A percentile compares a stretch with the other conserved stretches of the same genome.
These are phyloP conservation scores for Acrocephalus arundinaceus DNA, from an alignment of 2,113 vertebrate genomes.

Conservation along the genomic window DNA sequence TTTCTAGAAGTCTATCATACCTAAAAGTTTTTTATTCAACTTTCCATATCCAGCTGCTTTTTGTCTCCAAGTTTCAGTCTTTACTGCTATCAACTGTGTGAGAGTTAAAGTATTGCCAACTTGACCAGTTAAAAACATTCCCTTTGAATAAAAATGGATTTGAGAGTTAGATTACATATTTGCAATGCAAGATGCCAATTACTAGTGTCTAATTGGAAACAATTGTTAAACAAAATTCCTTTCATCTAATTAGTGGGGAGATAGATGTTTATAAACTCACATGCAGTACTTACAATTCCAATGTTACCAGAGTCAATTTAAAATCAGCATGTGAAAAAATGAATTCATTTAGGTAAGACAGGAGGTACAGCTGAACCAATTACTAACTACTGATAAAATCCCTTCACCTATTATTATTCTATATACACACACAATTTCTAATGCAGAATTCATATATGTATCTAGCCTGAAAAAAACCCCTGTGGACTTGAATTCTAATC, in stretches of 20 bases:
- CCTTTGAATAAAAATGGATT: not conserved
- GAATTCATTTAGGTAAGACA: not conserved
- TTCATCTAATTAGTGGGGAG: not conserved
- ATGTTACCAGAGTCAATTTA: not conserved
- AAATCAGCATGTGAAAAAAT: not conserved
- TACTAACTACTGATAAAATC: not conserved
- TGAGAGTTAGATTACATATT: not conserved
- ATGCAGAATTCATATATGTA: not conserved
- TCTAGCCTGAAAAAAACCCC: not conserved
- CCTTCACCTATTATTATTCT: not conserved
- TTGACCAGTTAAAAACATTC: not conserved
- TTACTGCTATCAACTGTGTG: not conserved
- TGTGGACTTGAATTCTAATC: not conserved
- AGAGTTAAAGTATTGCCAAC: not conserved
- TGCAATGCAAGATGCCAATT: not conserved
- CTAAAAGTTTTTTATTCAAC: not conserved
- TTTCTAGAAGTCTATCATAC: not conserved
- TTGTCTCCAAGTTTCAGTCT: not conserved
- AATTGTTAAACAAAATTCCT: not conserved
- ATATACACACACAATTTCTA: not conserved
- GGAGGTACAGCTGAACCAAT: not conserved
- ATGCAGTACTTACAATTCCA: not conserved
- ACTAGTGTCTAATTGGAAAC: not conserved
- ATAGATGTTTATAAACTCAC: not conserved
- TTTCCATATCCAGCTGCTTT: not conserved